Evolutionary conservation across 92 coral and sea anemone genomes (phyloP).

Genomic region (Epizoanthus illoricatus): DNA sequence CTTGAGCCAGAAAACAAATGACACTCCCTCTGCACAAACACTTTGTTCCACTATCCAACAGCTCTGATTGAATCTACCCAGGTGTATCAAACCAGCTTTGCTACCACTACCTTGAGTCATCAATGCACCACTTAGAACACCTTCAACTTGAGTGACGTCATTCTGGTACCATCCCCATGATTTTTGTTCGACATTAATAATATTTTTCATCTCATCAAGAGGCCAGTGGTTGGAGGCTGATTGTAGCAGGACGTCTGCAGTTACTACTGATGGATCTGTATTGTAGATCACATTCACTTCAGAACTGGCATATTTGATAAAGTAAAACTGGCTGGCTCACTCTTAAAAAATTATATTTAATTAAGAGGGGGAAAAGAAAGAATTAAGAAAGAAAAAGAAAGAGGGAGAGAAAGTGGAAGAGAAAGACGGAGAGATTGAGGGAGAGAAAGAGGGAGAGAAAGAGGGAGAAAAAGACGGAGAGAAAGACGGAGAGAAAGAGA

Average conservation of each 20-base stretch:
- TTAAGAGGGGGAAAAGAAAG: no score
- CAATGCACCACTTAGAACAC: constrained; percentile 24
- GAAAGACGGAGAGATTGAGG: no score
- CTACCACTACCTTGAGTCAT: background rate
- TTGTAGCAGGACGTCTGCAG: background rate
- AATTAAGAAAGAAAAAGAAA: no score
- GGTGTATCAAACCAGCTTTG: background rate
- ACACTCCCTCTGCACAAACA: constrained; percentile 7
- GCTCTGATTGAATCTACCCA: background rate
- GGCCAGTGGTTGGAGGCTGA: constrained; percentile 31
- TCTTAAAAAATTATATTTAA: no score
- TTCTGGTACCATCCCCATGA: constrained; percentile 17
- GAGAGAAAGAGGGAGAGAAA: no score
- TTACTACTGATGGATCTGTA: background rate
- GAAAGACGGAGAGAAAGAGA: no score
- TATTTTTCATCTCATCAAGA: constrained; percentile 5
- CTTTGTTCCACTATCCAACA: constrained; percentile 20
- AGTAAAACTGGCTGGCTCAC: no score
- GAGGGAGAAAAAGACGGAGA: no score
- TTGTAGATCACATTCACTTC: background rate
- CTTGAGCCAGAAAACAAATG: constrained; percentile 29
- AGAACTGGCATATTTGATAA: no score
- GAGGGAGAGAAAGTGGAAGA: no score
- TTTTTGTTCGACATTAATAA: background rate
- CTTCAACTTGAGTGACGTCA: constrained; percentile 28